Conservation (phyloP, 2,113 vertebrate species). For the Saguinus imperator region DNA sequence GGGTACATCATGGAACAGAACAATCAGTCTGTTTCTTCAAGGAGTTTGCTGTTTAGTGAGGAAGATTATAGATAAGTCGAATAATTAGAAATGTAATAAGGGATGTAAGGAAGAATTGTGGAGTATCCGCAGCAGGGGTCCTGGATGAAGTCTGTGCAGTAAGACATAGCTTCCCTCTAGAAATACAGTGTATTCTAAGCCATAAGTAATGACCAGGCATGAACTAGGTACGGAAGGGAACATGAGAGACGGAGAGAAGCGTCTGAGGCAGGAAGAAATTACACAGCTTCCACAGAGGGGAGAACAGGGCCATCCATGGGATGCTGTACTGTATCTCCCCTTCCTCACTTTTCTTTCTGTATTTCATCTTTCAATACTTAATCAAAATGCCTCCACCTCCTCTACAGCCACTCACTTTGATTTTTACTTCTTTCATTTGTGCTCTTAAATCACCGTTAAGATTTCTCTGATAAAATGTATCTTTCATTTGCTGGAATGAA, state of each 20-base stretch:
- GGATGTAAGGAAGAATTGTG: neutral
- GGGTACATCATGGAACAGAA: neutral
- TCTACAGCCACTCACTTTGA: neutral
- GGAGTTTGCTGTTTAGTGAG: neutral
- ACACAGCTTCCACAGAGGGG: fast-evolving
- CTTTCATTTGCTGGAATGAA: neutral
- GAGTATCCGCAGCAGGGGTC: fast-evolving
- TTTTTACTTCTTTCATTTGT: neutral
- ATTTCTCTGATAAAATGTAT: neutral
- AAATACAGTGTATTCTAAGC: neutral
- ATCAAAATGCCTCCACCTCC: neutral
- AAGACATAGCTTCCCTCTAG: neutral
- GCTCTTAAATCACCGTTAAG: neutral
- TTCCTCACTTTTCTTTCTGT: neutral
- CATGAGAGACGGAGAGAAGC: neutral
- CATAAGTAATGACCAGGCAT: neutral
- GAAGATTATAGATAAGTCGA: neutral
- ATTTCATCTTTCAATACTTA: neutral
- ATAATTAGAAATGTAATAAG: neutral
- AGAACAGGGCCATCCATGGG: neutral
- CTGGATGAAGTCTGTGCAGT: neutral
- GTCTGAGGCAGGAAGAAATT: neutral
- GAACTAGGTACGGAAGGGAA: neutral
- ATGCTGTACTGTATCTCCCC: no score
- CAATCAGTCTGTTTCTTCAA: neutral